Base-by-base conservation (phyloP, 2,888 invertebrate genomes). In the Ophraella communa region DNA sequence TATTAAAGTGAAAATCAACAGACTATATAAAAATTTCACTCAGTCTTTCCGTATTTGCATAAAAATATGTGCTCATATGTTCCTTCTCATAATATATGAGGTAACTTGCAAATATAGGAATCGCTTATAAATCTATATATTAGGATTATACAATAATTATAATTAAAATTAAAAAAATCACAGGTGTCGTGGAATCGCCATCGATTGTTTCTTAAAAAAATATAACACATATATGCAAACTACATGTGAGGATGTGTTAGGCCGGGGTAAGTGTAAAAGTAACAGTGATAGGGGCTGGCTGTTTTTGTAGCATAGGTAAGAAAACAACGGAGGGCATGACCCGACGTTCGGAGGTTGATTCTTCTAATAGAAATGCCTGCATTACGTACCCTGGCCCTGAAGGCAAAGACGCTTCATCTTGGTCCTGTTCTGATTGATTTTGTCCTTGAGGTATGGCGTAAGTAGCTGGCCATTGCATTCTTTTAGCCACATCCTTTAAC, bases 261-360 rank as follows among this genome's bases (percentile, higher is more conserved):
- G 95, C 94, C 78, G 96, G 96, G 82, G 94, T 96, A 76, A 97
- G 89, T 82, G 92, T 94, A 82, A 97, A 95, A 82, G 95, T 94
- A 78, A 95, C 91, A 75, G 94, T 94, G 76, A 95, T 88, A 74
- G 93, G 91, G 79, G 91, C 90, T 79, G 91, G 91, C 78, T 95
- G 89, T 82, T 93, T 90, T 81, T 93, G 91, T 74, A 92, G 90
- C 80, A 97, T 96, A 70, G 97, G 96, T 84, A 97, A 88, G 85
- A 95, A 95, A 83, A 97, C 94, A 77, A 96, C 88, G 76, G 96
- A 94, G 73, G 96, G 94, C 78, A 94, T 90, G 83, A 96, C 92
- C 81, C 90, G 89, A 61, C 79, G 75, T 66, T 81, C 80, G 44
- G 76, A 73, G 54, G 75, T 69, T 61, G 78, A 76, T 82, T 93